phyloP scores from a whole-genome alignment of 2,797 vertebrate genomes.

The Holocentrus rufus region DNA sequence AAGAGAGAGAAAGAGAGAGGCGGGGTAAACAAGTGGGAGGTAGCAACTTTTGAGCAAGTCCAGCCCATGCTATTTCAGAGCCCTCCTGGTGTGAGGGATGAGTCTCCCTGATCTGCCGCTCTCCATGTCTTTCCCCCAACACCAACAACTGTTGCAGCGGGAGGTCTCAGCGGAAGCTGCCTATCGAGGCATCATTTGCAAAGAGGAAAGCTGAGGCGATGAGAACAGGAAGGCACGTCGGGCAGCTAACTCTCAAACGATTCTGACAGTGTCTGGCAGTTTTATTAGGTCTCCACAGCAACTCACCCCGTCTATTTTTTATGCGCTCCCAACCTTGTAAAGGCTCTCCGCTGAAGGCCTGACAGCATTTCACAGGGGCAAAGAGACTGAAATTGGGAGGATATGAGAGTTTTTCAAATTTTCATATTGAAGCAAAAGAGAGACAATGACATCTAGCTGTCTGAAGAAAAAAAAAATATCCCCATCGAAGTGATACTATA shows the following conservation, averaged over 20 bases:
- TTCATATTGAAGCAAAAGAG: neutral
- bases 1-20: neutral
- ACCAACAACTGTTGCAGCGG: slow-evolving; percentile 58
- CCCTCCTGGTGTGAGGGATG: slow-evolving; percentile 53
- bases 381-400: slow-evolving; percentile 37
- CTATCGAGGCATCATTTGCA: slow-evolving; percentile 60
- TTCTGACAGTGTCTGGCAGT: slow-evolving; percentile 60
- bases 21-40: slow-evolving; percentile 17
- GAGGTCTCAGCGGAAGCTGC: slow-evolving; percentile 52
- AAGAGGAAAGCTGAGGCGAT: slow-evolving; percentile 48
- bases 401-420: slow-evolving; percentile 34
- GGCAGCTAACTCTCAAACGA: slow-evolving; percentile 43
- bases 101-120: slow-evolving; percentile 45
- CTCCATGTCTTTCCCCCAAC: slow-evolving; percentile 50
- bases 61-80: slow-evolving; percentile 52
- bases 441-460: slow-evolving; percentile 6
- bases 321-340: slow-evolving; percentile 29
- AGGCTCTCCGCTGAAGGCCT: slow-evolving; percentile 29
- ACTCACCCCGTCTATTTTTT: slow-evolving; percentile 44
- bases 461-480: neutral
- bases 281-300: slow-evolving; percentile 57
- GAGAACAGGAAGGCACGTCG: slow-evolving; percentile 53
- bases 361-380: slow-evolving; percentile 26
- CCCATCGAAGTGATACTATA: too few species aligned
- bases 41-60: slow-evolving; percentile 49